Evolutionary conservation across 1,140 invertebrate species (phyloP).

Genomic region (Drosophila seguyi): DNA sequence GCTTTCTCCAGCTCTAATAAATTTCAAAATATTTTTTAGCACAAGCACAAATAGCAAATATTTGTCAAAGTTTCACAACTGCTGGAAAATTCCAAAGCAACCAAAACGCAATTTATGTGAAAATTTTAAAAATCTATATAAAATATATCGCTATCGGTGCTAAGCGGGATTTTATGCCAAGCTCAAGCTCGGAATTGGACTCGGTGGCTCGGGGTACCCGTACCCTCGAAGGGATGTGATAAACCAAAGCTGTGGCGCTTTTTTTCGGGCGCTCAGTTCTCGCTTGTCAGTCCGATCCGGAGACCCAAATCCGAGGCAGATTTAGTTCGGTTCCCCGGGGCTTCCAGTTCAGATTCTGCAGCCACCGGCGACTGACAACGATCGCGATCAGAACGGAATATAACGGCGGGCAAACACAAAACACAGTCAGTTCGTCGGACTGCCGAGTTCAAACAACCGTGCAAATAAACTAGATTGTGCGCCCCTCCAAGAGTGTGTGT

Average conservation of each 20-base stretch:
- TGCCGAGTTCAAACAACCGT: conserved; percentile 73
- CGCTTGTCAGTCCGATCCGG: conserved; percentile 49
- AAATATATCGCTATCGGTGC: conserved; percentile 17
- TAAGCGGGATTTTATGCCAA: conserved; percentile 28
- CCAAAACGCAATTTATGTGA: background rate
- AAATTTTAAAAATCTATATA: background rate
- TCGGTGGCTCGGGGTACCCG: conserved; percentile 19
- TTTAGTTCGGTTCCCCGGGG: conserved; percentile 37
- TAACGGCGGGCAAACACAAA: conserved; percentile 45
- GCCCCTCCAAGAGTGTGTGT: conserved; percentile 14
- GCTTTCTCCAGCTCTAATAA: background rate
- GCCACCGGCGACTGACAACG: conserved; percentile 54
- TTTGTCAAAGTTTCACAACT: background rate
- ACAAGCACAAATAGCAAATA: background rate
- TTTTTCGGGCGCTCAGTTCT: conserved; percentile 29
- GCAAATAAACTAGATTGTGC: conserved; percentile 78
- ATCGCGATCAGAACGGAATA: conserved; percentile 49
- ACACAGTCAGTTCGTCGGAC: conserved; percentile 24
- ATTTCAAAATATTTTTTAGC: conserved; percentile 15
- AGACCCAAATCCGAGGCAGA: conserved; percentile 65
- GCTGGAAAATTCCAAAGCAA: background rate
- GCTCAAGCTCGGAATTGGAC: conserved; percentile 21
- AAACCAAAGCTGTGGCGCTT: conserved; percentile 33
- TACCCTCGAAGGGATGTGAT: background rate
- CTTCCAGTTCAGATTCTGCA: conserved; percentile 59